Base-by-base conservation (phyloP, 2,797 vertebrate species). In the Hipposideros larvatus region DNA sequence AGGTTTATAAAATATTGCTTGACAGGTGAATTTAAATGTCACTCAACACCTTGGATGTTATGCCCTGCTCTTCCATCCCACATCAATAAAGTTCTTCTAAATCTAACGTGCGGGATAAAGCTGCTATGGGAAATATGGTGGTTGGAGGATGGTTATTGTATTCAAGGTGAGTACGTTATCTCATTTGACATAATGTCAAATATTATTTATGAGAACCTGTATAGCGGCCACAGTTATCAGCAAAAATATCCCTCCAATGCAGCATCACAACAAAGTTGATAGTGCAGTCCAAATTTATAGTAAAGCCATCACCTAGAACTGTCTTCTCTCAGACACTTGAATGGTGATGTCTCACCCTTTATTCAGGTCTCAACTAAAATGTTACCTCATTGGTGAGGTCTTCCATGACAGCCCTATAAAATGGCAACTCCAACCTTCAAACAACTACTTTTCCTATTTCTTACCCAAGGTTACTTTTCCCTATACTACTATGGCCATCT, bases 251-350 rank as follows among this genome's bases (percentile, higher is more conserved):
- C 7, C 34, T n/a, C 2, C 14, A 53, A 46, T 19, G 26, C 2
- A 74, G 26, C 16, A 43, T 41, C 46, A 24, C 26, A 82, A 31
- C n/a, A 51, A 82, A 79, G 10, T 1, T 41, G 21, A 34, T 7
- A 15, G 4, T n/a, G 7, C 1, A 1, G 66, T 31, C 9, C 24
- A n/a, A 59, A 18, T 2, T 21, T 21, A 24, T 0, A 5, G 19
- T 31, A 11, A 66, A 78, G 11, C 8, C 31, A 11, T 11, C 21
- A 41, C 4, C 34, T 13, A 1, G 21, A 65, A 31, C 79, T 71
- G 11, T 15, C 16, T 37, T 53, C 37, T 16, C 18, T 18, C 65
- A 70, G 53, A 55, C 5, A 37, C 21, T 4, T 74, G 65, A 11
- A 24, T 65, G 59, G 28, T 24, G 3, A 11, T 28, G 3, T 31